phyloP scores from a whole-genome alignment of 2,113 vertebrate species.

The Electrona antarctica region DNA sequence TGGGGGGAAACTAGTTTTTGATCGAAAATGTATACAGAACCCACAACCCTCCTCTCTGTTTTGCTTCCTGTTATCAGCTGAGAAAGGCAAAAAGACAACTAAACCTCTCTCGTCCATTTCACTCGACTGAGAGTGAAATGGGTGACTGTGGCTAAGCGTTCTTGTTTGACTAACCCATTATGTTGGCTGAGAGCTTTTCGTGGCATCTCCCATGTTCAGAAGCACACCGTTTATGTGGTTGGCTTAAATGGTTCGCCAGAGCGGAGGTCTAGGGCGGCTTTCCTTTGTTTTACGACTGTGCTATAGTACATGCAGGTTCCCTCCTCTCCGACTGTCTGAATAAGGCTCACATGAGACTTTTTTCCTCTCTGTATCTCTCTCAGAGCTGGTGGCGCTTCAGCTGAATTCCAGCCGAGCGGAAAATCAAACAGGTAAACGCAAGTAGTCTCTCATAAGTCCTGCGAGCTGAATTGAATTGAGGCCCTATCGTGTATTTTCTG shows the following conservation, averaged over 20 bases:
- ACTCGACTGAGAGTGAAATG: constrained; percentile 8
- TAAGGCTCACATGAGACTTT: background rate
- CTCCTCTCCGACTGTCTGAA: background rate
- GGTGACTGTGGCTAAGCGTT: constrained; percentile 32
- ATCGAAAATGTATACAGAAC: constrained; percentile 48
- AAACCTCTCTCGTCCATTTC: background rate
- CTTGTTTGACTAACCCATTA: constrained; percentile 1
- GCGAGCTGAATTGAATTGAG: no score
- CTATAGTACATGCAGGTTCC: background rate
- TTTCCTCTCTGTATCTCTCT: constrained; percentile 20
- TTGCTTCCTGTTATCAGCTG: constrained; percentile 51
- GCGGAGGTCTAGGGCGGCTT: background rate
- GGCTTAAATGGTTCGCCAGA: background rate
- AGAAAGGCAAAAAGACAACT: constrained; percentile 40
- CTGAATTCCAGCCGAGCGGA: constrained; percentile 62
- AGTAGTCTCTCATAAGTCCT: background rate
- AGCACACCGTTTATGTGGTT: constrained; percentile 19
- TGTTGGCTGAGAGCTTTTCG: constrained; percentile 17
- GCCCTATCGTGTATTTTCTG: no score
- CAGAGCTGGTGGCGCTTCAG: constrained; percentile 67
- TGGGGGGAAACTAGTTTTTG: constrained; percentile 26
- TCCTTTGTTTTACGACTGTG: background rate
- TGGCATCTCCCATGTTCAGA: constrained; percentile 10
- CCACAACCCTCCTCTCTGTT: constrained; percentile 33
- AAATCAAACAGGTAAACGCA: constrained; percentile 76